phyloP scores from a whole-genome alignment of 2,797 vertebrate species.

The Muscicapa comitata region DNA sequence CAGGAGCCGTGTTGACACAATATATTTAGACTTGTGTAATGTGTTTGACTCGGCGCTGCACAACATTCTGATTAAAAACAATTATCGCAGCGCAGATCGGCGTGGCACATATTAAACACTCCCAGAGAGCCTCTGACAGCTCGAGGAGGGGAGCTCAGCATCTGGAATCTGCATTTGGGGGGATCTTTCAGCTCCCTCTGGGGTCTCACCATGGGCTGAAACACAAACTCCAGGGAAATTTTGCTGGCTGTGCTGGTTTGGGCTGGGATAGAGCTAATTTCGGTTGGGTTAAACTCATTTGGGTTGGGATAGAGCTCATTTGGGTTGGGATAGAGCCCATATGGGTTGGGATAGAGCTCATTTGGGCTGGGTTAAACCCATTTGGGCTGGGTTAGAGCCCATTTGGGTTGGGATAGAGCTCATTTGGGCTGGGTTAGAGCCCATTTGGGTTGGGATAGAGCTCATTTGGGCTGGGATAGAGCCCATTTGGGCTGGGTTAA shows the following conservation, averaged over 20 bases:
- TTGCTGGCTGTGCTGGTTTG: background rate
- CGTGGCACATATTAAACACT: background rate
- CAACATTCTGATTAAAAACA: constrained; percentile 58
- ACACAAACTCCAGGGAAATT: rapidly evolving
- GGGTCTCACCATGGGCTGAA: rapidly evolving
- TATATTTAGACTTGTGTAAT: constrained; percentile 51
- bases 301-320: too few species aligned
- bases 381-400: too few species aligned
- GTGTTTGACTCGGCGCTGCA: constrained; percentile 45
- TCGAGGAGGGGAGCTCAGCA: background rate
- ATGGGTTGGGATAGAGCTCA: background rate
- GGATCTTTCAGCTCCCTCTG: background rate
- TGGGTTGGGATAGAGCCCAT: too few species aligned
- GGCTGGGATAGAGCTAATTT: too few species aligned
- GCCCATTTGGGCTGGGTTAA: too few species aligned
- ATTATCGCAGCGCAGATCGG: background rate
- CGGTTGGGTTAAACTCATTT: too few species aligned
- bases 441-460: background rate
- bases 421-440: too few species aligned
- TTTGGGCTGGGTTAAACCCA: too few species aligned
- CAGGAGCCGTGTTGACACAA: constrained; percentile 29
- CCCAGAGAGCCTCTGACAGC: background rate
- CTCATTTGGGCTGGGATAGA: background rate
- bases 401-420: too few species aligned
- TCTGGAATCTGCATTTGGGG: rapidly evolving